Base-by-base conservation (phyloP, 2,113 vertebrate species). In the Catharus fuscescens region DNA sequence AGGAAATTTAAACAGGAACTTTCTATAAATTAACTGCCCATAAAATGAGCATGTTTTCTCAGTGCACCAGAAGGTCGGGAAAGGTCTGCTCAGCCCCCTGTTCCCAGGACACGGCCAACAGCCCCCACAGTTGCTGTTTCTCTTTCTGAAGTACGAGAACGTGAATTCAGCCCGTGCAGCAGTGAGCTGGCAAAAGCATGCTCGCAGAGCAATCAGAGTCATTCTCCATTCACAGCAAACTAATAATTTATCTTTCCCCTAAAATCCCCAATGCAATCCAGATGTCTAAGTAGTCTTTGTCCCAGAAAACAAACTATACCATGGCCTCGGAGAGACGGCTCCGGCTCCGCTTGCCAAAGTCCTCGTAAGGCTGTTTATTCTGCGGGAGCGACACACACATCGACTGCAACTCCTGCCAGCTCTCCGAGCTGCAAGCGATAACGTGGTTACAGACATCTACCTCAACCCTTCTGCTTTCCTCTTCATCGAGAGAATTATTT, bases 1-100 rank as follows among this genome's bases (percentile, higher is more conserved):
- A 95, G 81, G 94, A 97, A 97, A 96, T 95, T 94, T 86, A 90
- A 96, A 95, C 94, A 93, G 94, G 81, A 95, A 95, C 95, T 94
- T 88, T 94, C 80, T 86, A 90, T 88, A 95, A 96, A 96, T 95
- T 96, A 97, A 95, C 96, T 90, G 90, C 90, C 92, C 95, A 96
- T 93, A 95, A 96, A 97, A 85, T 40, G 29, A 92, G 45, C 61
- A 24, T 94, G 88, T 93, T 90, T 95, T 91, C 93, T 85, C 73
- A 88, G 52, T 0, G 2, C 50, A 72, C 61, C 89, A 93, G 89
- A 90, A 93, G 86, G 86, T 90, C 78, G 0, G 64, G 77, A 82
- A 56, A 90, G 76, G 87, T 93, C 88, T 95, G 67, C 57, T 66
- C 61, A 79, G 88, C 67, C 61, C 88, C 20, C 65, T 0, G 1